Conservation (phyloP, 2,888 invertebrate species). For the Leucophora obtusa region DNA sequence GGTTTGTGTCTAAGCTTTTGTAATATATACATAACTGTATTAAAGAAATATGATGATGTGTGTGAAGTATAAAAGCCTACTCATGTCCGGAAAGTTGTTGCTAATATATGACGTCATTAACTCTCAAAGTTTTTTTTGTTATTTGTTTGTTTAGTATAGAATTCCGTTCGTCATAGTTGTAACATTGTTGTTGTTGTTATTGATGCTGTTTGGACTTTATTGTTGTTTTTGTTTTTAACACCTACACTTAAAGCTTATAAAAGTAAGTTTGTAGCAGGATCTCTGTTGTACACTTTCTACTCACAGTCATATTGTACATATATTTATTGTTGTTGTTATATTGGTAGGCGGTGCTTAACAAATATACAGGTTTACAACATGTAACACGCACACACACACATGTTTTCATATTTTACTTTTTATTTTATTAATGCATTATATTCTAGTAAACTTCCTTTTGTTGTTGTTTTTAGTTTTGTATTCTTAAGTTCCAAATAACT, state of each 20-base stretch:
- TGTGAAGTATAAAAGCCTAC: neutral
- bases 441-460: neutral
- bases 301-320: conserved; percentile 18
- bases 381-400: neutral
- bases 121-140: conserved; percentile 9
- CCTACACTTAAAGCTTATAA: conserved; percentile 50
- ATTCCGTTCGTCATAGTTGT: conserved; percentile 13
- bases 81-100: neutral
- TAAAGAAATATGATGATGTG: neutral
- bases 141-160: neutral
- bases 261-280: conserved; percentile 4
- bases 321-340: neutral
- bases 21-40: too few relatives aligned
- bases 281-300: neutral
- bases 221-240: conserved; percentile 25
- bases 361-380: conserved; percentile 1
- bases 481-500: neutral
- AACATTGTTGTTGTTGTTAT: neutral
- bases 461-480: neutral
- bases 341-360: conserved; percentile 44
- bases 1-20: conserved; percentile 12
- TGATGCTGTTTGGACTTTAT: conserved; percentile 7
- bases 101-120: conserved; percentile 23
- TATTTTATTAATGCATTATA: conserved; percentile 5
- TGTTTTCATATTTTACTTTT: neutral